A percentile compares a stretch with the other conserved stretches of the same genome.
Evolutionary conservation across 1,140 invertebrate genomes (phyloP).

Genomic region (Orchesella cincta): DNA sequence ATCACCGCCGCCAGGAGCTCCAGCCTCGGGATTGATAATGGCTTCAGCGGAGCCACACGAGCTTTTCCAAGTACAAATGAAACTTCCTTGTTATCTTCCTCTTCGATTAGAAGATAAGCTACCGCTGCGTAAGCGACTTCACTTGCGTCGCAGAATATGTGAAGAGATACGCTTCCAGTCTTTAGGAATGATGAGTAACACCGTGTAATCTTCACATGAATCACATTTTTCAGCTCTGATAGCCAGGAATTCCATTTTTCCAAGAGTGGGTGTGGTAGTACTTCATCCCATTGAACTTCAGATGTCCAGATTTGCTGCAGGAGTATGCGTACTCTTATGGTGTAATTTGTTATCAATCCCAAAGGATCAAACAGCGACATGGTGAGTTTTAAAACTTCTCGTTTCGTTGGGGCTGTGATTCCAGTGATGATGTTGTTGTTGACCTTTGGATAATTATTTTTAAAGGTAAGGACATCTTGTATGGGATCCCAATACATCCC

Average conservation of each 20-base stretch:
- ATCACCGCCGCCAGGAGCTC: constrained; percentile 53
- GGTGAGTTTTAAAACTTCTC: constrained; percentile 28
- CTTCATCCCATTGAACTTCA: constrained; percentile 45
- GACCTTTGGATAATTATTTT: neutral
- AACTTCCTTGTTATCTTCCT: neutral
- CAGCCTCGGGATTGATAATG: constrained; percentile 51
- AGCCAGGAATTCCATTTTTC: constrained; percentile 47
- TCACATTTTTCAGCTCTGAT: neutral
- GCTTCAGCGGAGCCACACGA: constrained; percentile 51
- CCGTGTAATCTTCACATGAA: constrained; percentile 7
- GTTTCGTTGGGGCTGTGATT: constrained; percentile 24
- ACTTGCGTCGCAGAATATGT: constrained; percentile 53
- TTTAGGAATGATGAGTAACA: neutral
- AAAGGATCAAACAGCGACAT: constrained; percentile 37
- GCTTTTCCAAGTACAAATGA: constrained; percentile 51
- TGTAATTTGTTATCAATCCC: constrained; percentile 32
- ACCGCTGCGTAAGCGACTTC: constrained; percentile 51
- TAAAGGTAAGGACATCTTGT: constrained; percentile 6
- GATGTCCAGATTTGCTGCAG: constrained; percentile 47
- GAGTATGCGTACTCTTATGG: constrained; percentile 34
- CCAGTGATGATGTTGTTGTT: neutral
- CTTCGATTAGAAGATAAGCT: constrained; percentile 47
- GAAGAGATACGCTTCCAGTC: constrained; percentile 39
- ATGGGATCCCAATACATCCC: constrained; percentile 29
- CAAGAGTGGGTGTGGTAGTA: constrained; percentile 5